Base-by-base conservation (phyloP, 1,140 invertebrate genomes). In the Dreissena rostriformis region DNA sequence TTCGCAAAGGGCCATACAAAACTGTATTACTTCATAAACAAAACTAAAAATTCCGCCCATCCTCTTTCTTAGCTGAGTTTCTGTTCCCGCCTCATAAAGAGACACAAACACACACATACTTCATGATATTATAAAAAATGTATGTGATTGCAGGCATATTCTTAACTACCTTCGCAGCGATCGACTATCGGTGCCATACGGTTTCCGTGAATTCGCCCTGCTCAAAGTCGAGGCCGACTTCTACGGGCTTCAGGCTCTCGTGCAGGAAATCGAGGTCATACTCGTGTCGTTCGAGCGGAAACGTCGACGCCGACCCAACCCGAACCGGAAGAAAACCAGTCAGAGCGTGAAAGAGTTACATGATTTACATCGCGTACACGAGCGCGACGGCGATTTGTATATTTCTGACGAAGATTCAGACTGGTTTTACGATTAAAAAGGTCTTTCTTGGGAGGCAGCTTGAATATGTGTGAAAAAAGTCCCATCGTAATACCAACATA, bases 131-230 rank as follows among this genome's bases (percentile, higher is more conserved):
- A 39, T n/a, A 39, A 39, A 39, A 39, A 2, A 39, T 39, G 39
- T 5, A 39, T 39, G 39, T 39, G 4, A 39, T 76, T 84, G 19
- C 84, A 90, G 91, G 65, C 86, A 88, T 67, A 86, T 92, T 15
- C 85, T 92, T 5, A 90, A 92, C 82, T 92, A 88, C 63, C 76
- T 92, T 17, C 81, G 91, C 10, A 88, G 90, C 39, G 85, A 79
- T 17, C 86, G 84, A 49, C 84, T 91, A 19, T 73, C 86, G 10
- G 57, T 90, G 14, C 89, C 90, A 0, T 55, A 73, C 22, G 90
- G 88, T n/a, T 87, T 83, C 28, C 55, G 85, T 28, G 88, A 90
- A 53, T 78, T 90, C 0, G 84, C 86, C 17, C 68, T 90, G 39
- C 76, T 91, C 2, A 85, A 86, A 65, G 84, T 85, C 28, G 90